Evolutionary conservation across 1,140 invertebrate genomes (phyloP), one percentile per base, ranked within the genome.

Genomic region (Zaprionus davidi): DNA sequence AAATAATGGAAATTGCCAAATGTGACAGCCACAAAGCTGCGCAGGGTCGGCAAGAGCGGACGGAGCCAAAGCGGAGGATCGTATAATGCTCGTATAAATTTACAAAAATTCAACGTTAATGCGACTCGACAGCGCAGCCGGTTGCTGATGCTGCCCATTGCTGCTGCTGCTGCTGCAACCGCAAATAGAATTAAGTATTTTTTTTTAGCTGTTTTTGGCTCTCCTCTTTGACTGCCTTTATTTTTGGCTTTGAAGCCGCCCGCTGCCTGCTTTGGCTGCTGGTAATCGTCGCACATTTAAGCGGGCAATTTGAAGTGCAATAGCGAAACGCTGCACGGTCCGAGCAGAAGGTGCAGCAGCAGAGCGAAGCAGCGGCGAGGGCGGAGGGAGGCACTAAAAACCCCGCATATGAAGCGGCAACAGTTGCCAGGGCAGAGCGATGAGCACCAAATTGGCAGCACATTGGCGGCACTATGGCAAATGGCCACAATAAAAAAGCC

Each of bases 1-100:
- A 87, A 87, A 88, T 87, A 87, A 87, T 87, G 83, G 83, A 87
- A 87, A 87, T 88, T 87, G 83, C 83, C 83, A 88, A 87, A 87
- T 87, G 83, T 87, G 83, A 88, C 84, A 87, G 84, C 81, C 84
- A 87, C 84, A 88, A 87, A 87, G 84, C 81, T 78, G 57, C 60
- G 73, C 73, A 69, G 73, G 44, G 75, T 55, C 58, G n/a, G 20
- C 11, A 51, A 55, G 22, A 24, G 17, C 11, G 15, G 22, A 24
- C 28, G 17, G 26, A 44, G 46, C 51, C 68, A 69, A 69, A 80
- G 60, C 78, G 66, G 57, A 69, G 73, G 64, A 84, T 88, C 84
- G 84, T 84, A 87, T 87, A 87, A 87, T 87, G 81, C 80, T 81
- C 78, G 83, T 87, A 87, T 87, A 87, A 84, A 87, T 83, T 87